Base-by-base conservation (phyloP, 2,797 vertebrate genomes). In the Mareca penelope region DNA sequence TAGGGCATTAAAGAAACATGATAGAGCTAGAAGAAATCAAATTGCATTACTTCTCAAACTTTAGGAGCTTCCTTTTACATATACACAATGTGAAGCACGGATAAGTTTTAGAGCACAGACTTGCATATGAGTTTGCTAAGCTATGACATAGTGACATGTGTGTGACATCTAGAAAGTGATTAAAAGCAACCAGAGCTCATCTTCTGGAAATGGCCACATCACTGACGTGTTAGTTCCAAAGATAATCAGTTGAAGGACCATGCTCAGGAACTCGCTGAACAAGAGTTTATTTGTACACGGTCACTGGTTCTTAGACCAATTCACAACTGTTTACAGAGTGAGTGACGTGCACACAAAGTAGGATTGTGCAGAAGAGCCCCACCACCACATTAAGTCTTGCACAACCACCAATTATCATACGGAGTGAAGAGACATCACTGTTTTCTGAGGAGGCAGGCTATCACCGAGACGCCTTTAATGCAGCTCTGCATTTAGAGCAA, bases 401-500 rank as follows among this genome's bases (percentile, higher is more conserved):
- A 57, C 2, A 67, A 42, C 6, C 46, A 75, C 12, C 44, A 52
- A 7, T 37, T 55, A 83, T 6, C 10, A 84, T 52, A 42, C 0
- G 44, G 33, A 84, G 8, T 10, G 5, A 79, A 29, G 24, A 76
- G 71, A 44, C 12, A 78, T 2, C 40, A 67, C 17, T 80, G 44
- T 50, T 63, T 61, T 39, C 65, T 23, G 16, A 46, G 35, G 46
- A 0, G 0, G 7, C 4, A 60, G 16, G 12, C 76, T 50, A 75
- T n/a, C n/a, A n/a, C 29, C 29, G 3, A 80, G 37, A 88, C 79
- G 22, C 44, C 12, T 80, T 60, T 37, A 78, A 83, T 64, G 40
- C 44, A 52, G 44, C 15, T 18, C 39, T 2, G 8, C 22, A 46
- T 35, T 28, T 23, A 42, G 57, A 59, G 15, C 31, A 75, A 15